Evolutionary conservation across 1,140 invertebrate genomes (phyloP).

Genomic region (Brachionus rubens): DNA sequence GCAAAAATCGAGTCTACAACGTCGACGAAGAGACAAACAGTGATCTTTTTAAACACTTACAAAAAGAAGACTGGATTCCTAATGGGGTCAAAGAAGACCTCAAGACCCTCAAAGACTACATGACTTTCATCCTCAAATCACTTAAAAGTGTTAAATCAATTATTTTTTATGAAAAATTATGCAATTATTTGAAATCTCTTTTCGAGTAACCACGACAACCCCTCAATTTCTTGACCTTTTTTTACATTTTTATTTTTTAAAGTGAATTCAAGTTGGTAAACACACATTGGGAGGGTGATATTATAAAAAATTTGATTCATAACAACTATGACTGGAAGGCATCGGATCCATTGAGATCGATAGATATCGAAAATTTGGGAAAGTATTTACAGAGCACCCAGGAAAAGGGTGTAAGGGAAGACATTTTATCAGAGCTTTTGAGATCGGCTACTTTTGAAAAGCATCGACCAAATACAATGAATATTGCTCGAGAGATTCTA

Average conservation of each 20-base stretch:
- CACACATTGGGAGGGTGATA: constrained; percentile 8
- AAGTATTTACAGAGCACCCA: not conserved
- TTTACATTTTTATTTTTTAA: not conserved
- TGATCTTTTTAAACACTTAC: not conserved
- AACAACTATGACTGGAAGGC: constrained; percentile 7
- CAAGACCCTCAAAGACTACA: constrained; percentile 9
- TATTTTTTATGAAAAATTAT: constrained; percentile 41
- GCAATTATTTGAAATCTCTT: constrained; percentile 10
- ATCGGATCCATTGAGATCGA: not conserved
- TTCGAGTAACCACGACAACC: not conserved
- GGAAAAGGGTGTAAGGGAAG: not conserved
- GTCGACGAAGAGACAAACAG: constrained; percentile 33
- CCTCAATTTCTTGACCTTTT: not conserved
- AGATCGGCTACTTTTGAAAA: constrained; percentile 12
- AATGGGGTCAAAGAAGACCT: constrained; percentile 6
- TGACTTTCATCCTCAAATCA: constrained; percentile 25
- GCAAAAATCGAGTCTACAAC: not conserved
- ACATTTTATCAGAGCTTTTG: constrained; percentile 16
- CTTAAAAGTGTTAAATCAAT: constrained; percentile 36
- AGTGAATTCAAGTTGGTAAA: constrained; percentile 39
- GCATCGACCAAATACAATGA: not conserved
- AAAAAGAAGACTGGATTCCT: constrained; percentile 32
- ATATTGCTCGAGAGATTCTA: not conserved
- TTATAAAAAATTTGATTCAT: constrained; percentile 1
- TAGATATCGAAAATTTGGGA: constrained; percentile 33